Percentiles rank a stretch among this genome's conserved stretches.
These are phyloP conservation scores for Tyto alba DNA, from an alignment of 2,113 vertebrate genomes.

Conservation along the genomic window DNA sequence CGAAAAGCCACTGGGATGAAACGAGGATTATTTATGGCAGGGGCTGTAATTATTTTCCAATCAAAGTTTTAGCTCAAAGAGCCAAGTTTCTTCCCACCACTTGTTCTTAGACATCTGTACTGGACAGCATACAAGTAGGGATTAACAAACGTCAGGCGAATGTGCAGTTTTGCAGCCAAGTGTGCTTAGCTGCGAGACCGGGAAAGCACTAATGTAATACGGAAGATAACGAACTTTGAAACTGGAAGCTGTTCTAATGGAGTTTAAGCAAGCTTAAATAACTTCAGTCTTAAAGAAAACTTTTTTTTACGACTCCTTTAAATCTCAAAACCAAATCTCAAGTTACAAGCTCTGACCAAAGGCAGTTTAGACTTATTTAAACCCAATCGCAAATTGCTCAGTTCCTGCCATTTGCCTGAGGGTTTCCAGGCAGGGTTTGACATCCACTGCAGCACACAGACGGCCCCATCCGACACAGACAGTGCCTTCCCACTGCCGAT, in stretches of 20 bases:
- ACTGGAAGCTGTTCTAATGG: neutral
- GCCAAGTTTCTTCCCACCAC: neutral
- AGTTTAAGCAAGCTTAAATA: neutral
- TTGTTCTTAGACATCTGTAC: neutral
- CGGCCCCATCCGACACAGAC: rapidly evolving
- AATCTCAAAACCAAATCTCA: neutral
- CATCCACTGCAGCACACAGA: neutral
- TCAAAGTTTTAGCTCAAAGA: neutral
- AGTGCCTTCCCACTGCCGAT: rapidly evolving
- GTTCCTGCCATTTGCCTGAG: neutral
- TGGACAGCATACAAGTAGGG: neutral
- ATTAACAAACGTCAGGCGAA: neutral
- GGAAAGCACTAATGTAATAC: neutral
- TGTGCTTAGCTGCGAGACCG: neutral
- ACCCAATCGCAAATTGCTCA: neutral
- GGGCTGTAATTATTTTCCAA: neutral
- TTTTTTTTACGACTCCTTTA: neutral
- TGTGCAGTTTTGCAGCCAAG: neutral
- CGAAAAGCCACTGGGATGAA: neutral
- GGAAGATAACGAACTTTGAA: neutral
- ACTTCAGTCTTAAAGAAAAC: neutral
- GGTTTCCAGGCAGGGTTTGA: neutral
- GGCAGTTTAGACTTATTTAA: neutral
- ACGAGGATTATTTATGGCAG: neutral
- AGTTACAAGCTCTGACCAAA: neutral